These are phyloP conservation scores for Euphonia xanthogaster DNA, from an alignment of 2,797 vertebrate species.

Conservation along the genomic window DNA sequence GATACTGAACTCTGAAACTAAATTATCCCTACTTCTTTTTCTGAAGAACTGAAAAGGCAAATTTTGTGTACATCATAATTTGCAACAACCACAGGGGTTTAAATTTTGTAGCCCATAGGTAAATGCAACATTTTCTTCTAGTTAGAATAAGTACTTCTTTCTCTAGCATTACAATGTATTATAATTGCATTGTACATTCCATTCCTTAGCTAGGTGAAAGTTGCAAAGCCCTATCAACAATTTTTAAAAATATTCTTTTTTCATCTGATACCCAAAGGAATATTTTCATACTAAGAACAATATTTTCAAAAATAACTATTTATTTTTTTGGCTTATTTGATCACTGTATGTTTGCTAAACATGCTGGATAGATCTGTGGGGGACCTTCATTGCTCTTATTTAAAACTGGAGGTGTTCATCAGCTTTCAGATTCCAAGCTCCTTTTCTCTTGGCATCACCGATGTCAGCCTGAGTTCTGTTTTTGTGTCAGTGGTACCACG, in stretches of 20 bases:
- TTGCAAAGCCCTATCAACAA: background rate
- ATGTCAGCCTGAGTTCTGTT: background rate
- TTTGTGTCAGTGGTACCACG: background rate
- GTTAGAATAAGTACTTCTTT: background rate
- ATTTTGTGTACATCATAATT: background rate
- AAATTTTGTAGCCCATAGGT: background rate
- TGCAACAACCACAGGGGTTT: background rate
- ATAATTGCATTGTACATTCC: conserved; percentile 1
- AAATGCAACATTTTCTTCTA: background rate
- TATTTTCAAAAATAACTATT: background rate
- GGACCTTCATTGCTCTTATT: background rate
- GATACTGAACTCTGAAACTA: conserved; percentile 1
- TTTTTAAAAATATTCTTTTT: background rate
- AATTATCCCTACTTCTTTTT: background rate
- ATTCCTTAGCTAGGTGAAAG: background rate
- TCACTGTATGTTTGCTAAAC: background rate
- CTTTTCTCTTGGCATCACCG: background rate
- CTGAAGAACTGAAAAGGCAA: background rate
- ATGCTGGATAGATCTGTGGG: background rate
- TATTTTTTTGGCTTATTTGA: background rate
- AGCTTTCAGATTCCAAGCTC: background rate
- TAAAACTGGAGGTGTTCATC: background rate
- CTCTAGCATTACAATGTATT: background rate
- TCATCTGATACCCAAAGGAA: background rate
- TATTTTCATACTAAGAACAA: background rate